Evolutionary conservation across 2,113 vertebrate genomes (phyloP).

Genomic region (Azemiops feae): DNA sequence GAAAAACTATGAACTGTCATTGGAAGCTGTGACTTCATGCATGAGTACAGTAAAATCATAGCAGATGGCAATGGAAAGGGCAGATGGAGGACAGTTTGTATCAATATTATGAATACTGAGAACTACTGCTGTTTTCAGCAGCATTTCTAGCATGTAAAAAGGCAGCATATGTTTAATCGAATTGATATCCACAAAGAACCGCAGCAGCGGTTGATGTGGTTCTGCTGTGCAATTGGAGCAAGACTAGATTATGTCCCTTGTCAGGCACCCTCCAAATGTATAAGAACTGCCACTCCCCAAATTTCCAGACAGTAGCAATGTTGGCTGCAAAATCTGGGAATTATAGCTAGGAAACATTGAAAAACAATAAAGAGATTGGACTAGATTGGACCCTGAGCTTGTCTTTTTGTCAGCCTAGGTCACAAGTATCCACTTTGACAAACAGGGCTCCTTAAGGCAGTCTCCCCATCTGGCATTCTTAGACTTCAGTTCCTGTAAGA

Average conservation of each 20-base stretch:
- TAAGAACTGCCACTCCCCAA: background rate
- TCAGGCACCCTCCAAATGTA: background rate
- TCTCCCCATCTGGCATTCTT: background rate
- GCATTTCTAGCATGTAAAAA: background rate
- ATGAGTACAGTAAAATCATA: background rate
- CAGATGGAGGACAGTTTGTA: background rate
- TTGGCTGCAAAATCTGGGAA: background rate
- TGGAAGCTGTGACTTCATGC: background rate
- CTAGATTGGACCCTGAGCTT: background rate
- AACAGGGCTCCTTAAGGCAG: background rate
- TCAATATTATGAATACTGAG: background rate
- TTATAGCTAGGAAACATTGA: background rate
- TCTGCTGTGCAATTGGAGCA: background rate
- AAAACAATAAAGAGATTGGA: background rate
- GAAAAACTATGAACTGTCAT: background rate
- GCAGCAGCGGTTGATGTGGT: background rate
- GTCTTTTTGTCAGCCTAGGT: background rate
- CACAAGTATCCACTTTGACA: background rate
- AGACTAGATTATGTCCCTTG: background rate
- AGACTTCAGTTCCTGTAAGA: background rate
- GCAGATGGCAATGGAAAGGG: background rate
- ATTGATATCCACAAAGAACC: background rate
- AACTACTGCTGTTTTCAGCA: background rate
- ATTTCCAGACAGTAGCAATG: background rate
- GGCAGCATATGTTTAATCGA: background rate